Conservation (phyloP, 2,888 invertebrate genomes). For the Pteria penguin region DNA sequence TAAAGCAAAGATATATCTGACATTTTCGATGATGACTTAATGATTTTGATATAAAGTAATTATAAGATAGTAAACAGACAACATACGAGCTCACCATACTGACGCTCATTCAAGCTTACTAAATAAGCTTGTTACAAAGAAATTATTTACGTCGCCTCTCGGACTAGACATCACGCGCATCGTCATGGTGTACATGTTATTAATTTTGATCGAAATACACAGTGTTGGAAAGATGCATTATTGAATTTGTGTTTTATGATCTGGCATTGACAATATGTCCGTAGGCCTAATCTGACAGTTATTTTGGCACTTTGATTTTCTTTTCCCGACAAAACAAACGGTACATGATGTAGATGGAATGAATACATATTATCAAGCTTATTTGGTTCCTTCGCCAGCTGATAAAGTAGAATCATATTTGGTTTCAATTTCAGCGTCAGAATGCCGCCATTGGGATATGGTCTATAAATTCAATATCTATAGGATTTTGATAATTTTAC, state of each 20-base stretch:
- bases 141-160: slow-evolving; percentile 29
- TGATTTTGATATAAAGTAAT: slow-evolving; percentile 23
- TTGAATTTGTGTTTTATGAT: neutral
- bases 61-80: slow-evolving; percentile 23
- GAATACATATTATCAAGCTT: too few relatives aligned
- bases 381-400: too few relatives aligned
- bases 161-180: slow-evolving; percentile 31
- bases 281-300: too few relatives aligned
- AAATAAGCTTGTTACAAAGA: slow-evolving; percentile 14
- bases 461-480: too few relatives aligned
- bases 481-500: too few relatives aligned
- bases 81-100: slow-evolving; percentile 3
- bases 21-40: neutral
- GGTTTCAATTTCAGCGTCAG: too few relatives aligned
- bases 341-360: too few relatives aligned
- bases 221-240: neutral
- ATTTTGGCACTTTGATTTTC: too few relatives aligned
- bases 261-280: neutral
- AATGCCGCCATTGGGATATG: too few relatives aligned
- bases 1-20: slow-evolving; percentile 1
- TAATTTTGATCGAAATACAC: neutral
- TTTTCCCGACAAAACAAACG: too few relatives aligned
- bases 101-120: slow-evolving; percentile 15
- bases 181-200: neutral
- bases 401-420: too few relatives aligned